Percentiles rank a stretch among this genome's conserved stretches.
phyloP scores from a whole-genome alignment of 2,888 invertebrate genomes.

The Caenorhabditis sp. region DNA sequence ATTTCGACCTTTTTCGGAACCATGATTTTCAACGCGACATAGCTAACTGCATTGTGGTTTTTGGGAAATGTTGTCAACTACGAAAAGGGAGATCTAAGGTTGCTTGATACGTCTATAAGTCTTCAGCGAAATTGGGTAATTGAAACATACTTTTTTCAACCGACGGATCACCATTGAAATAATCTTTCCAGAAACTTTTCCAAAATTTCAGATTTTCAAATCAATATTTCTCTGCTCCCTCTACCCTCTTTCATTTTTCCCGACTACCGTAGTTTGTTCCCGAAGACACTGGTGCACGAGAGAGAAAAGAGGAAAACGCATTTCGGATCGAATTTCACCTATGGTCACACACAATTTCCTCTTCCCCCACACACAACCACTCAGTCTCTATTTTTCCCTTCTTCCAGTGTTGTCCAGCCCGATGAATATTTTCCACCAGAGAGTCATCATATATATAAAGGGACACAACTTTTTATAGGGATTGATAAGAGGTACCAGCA shows the following conservation, averaged over 20 bases:
- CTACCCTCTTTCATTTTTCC: neutral
- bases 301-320: slow-evolving; percentile 2
- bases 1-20: no score
- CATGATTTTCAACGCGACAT: no score
- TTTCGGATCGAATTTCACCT: slow-evolving; percentile 51
- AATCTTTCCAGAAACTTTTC: no score
- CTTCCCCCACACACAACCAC: slow-evolving; percentile 22
- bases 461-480: slow-evolving; percentile 28
- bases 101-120: no score
- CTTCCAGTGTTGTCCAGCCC: neutral
- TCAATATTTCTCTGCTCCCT: slow-evolving; percentile 22
- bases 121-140: no score
- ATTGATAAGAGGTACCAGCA: slow-evolving; percentile 47
- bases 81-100: no score
- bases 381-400: slow-evolving; percentile 27
- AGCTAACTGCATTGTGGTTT: no score
- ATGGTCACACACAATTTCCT: slow-evolving; percentile 59
- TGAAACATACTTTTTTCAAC: no score
- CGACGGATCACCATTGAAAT: no score
- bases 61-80: no score
- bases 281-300: neutral
- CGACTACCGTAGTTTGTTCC: slow-evolving; percentile 38
- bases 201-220: neutral
- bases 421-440: slow-evolving; percentile 31
- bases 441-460: neutral